phyloP scores from a whole-genome alignment of 1,140 invertebrate species.

The Rhagoletis zephyria region DNA sequence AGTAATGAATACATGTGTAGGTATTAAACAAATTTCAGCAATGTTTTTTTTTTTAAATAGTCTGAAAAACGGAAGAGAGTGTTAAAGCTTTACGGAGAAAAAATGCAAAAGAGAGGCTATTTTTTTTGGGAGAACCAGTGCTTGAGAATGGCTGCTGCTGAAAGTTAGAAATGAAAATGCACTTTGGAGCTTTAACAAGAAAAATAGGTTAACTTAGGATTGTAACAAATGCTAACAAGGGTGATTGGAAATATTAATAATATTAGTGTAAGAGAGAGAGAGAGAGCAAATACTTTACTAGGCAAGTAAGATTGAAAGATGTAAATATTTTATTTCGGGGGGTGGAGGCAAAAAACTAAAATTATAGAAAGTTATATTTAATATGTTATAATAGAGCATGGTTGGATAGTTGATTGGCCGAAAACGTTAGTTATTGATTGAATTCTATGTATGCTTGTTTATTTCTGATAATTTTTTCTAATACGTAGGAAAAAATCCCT shows the following conservation, averaged over 20 bases:
- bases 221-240: too few relatives aligned
- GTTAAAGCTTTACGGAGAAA: constrained; percentile 3
- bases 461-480: not conserved
- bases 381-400: constrained; percentile 4
- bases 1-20: too few relatives aligned
- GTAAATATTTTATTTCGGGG: not conserved
- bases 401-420: not conserved
- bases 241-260: too few relatives aligned
- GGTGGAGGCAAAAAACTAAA: not conserved
- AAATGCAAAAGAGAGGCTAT: not conserved
- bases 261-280: not conserved
- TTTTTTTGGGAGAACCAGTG: not conserved
- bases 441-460: not conserved
- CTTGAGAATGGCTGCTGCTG: not conserved
- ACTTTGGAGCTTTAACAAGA: not conserved
- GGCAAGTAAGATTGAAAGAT: not conserved
- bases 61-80: not conserved
- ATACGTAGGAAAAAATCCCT: not conserved
- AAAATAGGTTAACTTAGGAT: not conserved
- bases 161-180: not conserved
- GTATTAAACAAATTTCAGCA: too few relatives aligned
- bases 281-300: not conserved
- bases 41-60: too few relatives aligned
- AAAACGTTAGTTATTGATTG: not conserved
- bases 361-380: not conserved